A percentile compares a stretch with the other conserved stretches of the same genome.
Evolutionary conservation across 1,140 invertebrate genomes (phyloP).

Genomic region (Leptopilina clavipes): DNA sequence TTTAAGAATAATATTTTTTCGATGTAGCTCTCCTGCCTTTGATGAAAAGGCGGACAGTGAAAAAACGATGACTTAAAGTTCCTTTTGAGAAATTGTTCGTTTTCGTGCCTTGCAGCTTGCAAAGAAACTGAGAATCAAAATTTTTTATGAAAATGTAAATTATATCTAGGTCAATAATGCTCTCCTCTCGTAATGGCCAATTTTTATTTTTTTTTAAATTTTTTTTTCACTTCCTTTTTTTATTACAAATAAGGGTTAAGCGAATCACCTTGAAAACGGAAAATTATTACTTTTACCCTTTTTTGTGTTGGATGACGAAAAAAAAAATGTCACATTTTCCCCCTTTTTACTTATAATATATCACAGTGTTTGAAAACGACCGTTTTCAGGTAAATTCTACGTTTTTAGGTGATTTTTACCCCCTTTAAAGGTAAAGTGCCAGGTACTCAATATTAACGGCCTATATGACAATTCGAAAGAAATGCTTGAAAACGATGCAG

Average conservation of each 20-base stretch:
- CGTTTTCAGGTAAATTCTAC: constrained; percentile 25
- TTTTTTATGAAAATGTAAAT: constrained; percentile 44
- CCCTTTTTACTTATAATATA: not conserved
- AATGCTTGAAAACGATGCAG: constrained; percentile 63
- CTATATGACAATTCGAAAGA: constrained; percentile 46
- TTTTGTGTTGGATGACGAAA: not conserved
- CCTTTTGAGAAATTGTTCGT: constrained; percentile 60
- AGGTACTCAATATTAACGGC: constrained; percentile 45
- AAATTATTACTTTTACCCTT: constrained; percentile 9
- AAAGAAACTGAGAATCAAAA: constrained; percentile 64
- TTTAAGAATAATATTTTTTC: no score
- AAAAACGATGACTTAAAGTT: constrained; percentile 28
- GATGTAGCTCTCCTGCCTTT: not conserved
- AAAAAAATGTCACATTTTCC: not conserved
- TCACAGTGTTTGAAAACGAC: not conserved
- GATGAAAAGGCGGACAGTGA: constrained; percentile 4
- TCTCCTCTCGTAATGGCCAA: constrained; percentile 6
- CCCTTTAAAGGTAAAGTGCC: constrained; percentile 37
- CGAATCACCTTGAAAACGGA: constrained; percentile 3
- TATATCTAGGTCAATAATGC: constrained; percentile 19
- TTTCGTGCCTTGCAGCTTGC: constrained; percentile 71
- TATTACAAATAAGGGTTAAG: not conserved
- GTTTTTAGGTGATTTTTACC: constrained; percentile 31
- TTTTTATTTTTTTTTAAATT: no score
- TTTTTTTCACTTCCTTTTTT: no score